phyloP scores from a whole-genome alignment of 2,797 vertebrate species.

The Pipistrellus pipistrellus region DNA sequence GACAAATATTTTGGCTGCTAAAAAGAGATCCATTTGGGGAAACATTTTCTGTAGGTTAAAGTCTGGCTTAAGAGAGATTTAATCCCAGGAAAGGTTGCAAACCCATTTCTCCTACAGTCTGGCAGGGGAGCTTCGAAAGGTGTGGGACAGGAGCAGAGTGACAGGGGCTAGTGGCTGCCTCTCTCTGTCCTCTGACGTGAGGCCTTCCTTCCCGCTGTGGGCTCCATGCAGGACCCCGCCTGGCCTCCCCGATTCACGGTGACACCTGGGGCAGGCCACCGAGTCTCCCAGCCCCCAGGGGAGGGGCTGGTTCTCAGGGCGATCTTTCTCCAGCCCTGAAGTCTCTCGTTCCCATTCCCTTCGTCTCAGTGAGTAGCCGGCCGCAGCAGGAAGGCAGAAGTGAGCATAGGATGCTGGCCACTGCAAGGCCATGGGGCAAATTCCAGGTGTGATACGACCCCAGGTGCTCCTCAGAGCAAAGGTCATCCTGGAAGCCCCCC shows the following conservation, averaged over 20 bases:
- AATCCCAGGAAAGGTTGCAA: neutral
- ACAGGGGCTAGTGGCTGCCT: neutral
- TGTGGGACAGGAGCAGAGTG: neutral
- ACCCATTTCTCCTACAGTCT: neutral
- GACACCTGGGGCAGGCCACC: neutral
- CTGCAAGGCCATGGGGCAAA: neutral
- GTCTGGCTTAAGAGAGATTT: neutral
- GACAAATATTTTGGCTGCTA: slow-evolving; percentile 31
- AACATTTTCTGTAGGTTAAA: slow-evolving; percentile 29
- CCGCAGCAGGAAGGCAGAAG: neutral
- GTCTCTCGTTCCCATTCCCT: neutral
- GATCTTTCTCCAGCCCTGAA: too few relatives aligned
- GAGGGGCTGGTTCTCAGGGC: neutral
- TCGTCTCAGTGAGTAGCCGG: neutral
- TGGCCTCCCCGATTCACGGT: neutral
- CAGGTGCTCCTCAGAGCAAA: neutral
- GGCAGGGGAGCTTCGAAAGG: neutral
- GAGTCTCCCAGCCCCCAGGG: neutral
- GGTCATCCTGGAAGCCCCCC: neutral
- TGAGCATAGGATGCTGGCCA: neutral
- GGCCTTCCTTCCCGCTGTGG: neutral
- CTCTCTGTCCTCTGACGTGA: neutral
- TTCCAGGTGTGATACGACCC: neutral
- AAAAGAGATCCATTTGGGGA: neutral
- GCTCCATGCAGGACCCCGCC: neutral